These are phyloP conservation scores for Gopherus flavomarginatus DNA, from an alignment of 2,113 vertebrate genomes.

Conservation along the genomic window DNA sequence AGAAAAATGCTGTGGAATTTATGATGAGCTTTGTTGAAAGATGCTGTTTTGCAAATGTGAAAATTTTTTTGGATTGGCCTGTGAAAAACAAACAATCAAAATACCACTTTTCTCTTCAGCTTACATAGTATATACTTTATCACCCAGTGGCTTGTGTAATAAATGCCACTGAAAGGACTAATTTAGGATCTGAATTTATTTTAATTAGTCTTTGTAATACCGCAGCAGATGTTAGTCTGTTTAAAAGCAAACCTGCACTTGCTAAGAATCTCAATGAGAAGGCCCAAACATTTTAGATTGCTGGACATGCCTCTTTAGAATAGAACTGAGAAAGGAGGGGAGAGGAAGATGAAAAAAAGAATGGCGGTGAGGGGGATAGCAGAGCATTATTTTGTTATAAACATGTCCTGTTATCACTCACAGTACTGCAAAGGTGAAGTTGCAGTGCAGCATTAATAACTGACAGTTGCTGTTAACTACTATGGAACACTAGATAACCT, in stretches of 20 bases:
- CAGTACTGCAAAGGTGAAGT: slow-evolving; percentile 47
- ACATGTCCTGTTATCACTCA: slow-evolving; percentile 12
- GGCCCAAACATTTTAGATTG: slow-evolving; percentile 36
- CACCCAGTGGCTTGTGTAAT: slow-evolving; percentile 65
- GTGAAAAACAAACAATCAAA: slow-evolving; percentile 49
- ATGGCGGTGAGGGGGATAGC: not conserved
- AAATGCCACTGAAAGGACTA: slow-evolving; percentile 79
- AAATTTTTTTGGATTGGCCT: slow-evolving; percentile 13
- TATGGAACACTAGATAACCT: slow-evolving; percentile 77
- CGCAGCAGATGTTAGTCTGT: slow-evolving; percentile 76
- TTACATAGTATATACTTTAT: slow-evolving; percentile 72
- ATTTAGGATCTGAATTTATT: slow-evolving; percentile 82
- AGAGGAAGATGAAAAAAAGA: not conserved
- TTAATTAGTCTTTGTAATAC: slow-evolving; percentile 80
- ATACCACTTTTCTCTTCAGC: slow-evolving; percentile 60
- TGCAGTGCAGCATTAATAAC: slow-evolving; percentile 69
- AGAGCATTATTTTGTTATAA: slow-evolving; percentile 34
- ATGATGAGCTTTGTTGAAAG: slow-evolving; percentile 9
- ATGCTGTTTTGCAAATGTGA: not conserved
- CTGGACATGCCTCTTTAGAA: slow-evolving; percentile 34
- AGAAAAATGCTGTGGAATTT: not conserved
- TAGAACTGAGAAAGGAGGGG: not conserved
- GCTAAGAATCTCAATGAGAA: slow-evolving; percentile 78
- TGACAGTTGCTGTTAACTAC: slow-evolving; percentile 81
- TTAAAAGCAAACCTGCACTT: slow-evolving; percentile 68